Evolutionary conservation across 2,888 invertebrate genomes (phyloP).

Genomic region (Andrena trimmerana): DNA sequence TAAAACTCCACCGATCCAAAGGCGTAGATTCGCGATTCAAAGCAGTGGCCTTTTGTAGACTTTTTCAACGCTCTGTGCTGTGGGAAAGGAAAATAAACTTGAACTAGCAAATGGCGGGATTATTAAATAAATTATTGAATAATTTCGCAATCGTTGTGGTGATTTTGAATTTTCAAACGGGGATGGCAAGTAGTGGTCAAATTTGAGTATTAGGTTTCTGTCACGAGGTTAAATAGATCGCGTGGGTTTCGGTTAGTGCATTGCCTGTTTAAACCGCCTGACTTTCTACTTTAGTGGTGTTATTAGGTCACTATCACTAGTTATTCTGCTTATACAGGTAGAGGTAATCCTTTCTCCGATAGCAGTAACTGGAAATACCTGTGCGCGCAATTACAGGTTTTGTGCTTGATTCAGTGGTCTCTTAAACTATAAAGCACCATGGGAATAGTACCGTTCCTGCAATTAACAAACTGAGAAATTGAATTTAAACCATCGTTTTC

Average conservation of each 20-base stretch:
- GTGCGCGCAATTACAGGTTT: neutral
- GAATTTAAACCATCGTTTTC: no score
- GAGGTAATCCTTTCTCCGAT: conserved; percentile 11
- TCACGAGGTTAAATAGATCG: neutral
- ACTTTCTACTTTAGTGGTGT: conserved; percentile 53
- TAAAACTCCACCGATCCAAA: no score
- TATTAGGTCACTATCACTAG: conserved; percentile 33
- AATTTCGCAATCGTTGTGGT: neutral
- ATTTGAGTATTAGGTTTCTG: neutral
- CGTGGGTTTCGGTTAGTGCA: neutral
- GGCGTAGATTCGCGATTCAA: no score
- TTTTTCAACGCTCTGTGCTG: neutral
- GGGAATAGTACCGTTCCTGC: no score
- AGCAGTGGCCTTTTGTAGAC: no score
- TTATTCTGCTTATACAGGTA: neutral
- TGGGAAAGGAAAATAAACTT: neutral
- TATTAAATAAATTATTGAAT: neutral
- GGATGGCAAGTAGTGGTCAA: neutral
- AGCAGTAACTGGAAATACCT: neutral
- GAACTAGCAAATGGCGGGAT: neutral
- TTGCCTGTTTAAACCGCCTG: neutral
- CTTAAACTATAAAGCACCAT: neutral
- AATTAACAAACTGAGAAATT: no score
- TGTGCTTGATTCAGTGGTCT: neutral
- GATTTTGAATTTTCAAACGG: neutral